phyloP scores from a whole-genome alignment of 2,113 vertebrate genomes.

The Sarotherodon lohbergeri region DNA sequence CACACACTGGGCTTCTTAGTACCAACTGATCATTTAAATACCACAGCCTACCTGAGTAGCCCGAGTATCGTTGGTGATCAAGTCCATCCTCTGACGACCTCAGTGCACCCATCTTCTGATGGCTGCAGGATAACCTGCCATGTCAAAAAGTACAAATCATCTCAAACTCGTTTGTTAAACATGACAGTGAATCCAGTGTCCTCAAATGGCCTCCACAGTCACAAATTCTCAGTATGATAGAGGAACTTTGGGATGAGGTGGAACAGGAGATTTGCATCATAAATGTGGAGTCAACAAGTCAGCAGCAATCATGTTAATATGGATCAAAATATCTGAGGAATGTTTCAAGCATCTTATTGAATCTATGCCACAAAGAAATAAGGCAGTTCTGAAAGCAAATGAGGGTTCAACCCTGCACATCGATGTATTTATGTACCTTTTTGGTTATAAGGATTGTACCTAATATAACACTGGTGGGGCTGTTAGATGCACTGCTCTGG shows the following conservation, averaged over 20 bases:
- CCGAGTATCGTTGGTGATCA: accelerated
- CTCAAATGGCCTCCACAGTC: not conserved
- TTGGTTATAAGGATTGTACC: not conserved
- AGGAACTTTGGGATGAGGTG: accelerated
- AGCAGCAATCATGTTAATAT: not conserved
- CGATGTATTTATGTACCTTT: not conserved
- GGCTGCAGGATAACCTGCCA: not conserved
- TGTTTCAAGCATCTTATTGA: not conserved
- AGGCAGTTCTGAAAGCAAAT: not conserved
- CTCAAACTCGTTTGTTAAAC: not conserved
- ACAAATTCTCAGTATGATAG: not conserved
- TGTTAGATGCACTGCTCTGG: not conserved
- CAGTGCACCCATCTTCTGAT: not conserved
- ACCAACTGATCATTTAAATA: not conserved
- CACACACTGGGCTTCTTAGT: not conserved
- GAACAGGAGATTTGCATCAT: not conserved
- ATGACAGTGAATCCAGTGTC: not conserved
- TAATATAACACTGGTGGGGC: not conserved
- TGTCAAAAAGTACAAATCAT: not conserved
- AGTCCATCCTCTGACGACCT: not conserved
- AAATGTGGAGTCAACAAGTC: not conserved
- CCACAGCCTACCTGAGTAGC: not conserved
- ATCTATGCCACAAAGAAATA: not conserved
- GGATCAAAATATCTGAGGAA: accelerated
- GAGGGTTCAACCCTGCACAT: not conserved